Base-by-base conservation (phyloP, 2,113 vertebrate species). In the Scatophagus argus region DNA sequence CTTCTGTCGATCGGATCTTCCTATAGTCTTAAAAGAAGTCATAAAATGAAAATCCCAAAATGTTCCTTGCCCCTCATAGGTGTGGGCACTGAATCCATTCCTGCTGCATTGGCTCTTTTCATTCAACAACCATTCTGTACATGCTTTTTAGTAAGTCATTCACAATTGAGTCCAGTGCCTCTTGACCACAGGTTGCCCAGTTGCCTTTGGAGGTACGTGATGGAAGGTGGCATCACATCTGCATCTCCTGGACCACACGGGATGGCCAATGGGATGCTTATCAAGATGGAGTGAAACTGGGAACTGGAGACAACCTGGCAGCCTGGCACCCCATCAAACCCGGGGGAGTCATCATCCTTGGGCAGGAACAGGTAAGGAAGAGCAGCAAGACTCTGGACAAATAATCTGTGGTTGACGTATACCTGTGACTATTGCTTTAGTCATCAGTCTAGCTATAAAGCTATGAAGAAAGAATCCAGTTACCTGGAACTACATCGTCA, bases 271-370 rank as follows among this genome's bases (percentile, higher is more conserved):
- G 98, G 98, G 98, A 99, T 31, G 97, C 98, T 2, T 99, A 96
- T 88, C 97, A 99, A 87, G 96, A 99, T 11, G 98, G 98, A 25
- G 95, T 95, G 81, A 97, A 94, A 73, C 93, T 96, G 32, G 98
- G 98, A 55, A 94, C 93, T 0, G 98, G 98, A 5, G 98, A 99
- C 79, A 98, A 98, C 88, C 91, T 99, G 84, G 98, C 98, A 10
- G 97, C 98, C 9, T 99, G 98, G 98, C 98, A 99, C 79, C 98
- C 98, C 38, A 98, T 99, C 93, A 99, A 99, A 92, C 96, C 97
- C 0, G 97, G 97, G 3, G 98, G 98, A 29, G 95, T 98, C 83
- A 93, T 99, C 79, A 97, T 99, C 90, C 95, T 99, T 19, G 98
- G 98, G 9, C 98, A 99, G 91, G 98, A 99, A 68, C 98, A 99